phyloP scores from a whole-genome alignment of 92 coral and sea anemone genomes.

The Blastomussa wellsi region DNA sequence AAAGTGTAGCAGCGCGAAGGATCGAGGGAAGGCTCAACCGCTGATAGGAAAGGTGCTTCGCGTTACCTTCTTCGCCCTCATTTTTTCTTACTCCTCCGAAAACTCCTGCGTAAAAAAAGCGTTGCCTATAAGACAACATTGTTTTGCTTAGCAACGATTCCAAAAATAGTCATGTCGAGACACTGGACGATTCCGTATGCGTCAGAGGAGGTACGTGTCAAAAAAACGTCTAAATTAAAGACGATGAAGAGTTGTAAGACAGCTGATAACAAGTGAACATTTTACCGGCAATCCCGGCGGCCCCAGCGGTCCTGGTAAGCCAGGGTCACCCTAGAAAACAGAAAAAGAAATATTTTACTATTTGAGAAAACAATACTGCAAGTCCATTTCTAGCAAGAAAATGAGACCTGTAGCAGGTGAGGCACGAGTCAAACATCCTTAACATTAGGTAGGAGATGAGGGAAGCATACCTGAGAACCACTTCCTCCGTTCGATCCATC shows the following conservation, averaged over 20 bases:
- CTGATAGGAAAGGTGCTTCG: too few relatives aligned
- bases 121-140: too few relatives aligned
- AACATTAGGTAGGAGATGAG: background rate
- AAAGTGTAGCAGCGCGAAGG: too few relatives aligned
- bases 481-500: conserved; percentile 47
- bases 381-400: too few relatives aligned
- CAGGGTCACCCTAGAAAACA: conserved; percentile 22
- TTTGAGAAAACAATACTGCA: too few relatives aligned
- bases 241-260: background rate
- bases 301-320: conserved; percentile 18
- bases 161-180: background rate
- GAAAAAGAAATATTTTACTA: background rate
- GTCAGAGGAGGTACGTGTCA: background rate
- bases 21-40: too few relatives aligned
- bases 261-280: background rate
- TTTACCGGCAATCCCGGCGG: conserved; percentile 22
- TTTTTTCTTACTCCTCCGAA: too few relatives aligned
- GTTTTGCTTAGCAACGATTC: too few relatives aligned
- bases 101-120: too few relatives aligned
- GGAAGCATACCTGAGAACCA: conserved; percentile 47
- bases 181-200: background rate
- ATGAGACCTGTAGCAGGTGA: too few relatives aligned
- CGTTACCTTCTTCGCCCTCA: too few relatives aligned
- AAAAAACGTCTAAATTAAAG: too few relatives aligned
- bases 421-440: background rate